Evolutionary conservation across 2,797 vertebrate species (phyloP).

Genomic region (Sternotherus odoratus): DNA sequence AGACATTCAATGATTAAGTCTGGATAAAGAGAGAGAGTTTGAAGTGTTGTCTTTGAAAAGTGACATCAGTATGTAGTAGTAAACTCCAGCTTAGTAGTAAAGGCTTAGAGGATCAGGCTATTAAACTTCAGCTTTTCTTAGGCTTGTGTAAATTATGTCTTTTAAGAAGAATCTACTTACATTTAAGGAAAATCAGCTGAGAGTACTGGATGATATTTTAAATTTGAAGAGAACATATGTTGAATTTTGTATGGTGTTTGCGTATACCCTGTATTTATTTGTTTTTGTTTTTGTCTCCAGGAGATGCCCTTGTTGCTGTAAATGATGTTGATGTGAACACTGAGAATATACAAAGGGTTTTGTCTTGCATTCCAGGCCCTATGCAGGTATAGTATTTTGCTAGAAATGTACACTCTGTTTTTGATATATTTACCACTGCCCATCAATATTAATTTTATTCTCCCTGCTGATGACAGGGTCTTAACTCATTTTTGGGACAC

Average conservation of each 20-base stretch:
- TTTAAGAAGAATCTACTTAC: background rate
- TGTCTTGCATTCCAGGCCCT: conserved; percentile 95
- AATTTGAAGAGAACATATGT: background rate
- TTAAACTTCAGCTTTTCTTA: background rate
- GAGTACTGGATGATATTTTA: background rate
- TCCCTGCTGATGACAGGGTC: background rate
- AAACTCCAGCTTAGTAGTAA: background rate
- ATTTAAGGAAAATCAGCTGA: background rate
- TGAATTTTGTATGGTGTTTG: background rate
- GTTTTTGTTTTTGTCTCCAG: conserved; percentile 78
- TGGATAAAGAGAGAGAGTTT: background rate
- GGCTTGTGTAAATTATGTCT: background rate
- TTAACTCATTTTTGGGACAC: background rate
- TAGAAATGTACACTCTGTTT: background rate
- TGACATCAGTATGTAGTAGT: background rate
- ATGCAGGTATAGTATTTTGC: conserved; percentile 86
- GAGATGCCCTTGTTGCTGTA: conserved; percentile 92
- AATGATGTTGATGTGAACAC: conserved; percentile 94
- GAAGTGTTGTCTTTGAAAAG: background rate
- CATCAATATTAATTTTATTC: background rate
- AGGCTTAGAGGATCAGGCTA: background rate
- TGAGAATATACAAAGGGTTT: conserved; percentile 96
- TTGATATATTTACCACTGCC: background rate
- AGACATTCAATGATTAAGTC: background rate
- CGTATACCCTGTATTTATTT: background rate